phyloP scores from a whole-genome alignment of 1,140 invertebrate species.

The Drosophila chauvacae region DNA sequence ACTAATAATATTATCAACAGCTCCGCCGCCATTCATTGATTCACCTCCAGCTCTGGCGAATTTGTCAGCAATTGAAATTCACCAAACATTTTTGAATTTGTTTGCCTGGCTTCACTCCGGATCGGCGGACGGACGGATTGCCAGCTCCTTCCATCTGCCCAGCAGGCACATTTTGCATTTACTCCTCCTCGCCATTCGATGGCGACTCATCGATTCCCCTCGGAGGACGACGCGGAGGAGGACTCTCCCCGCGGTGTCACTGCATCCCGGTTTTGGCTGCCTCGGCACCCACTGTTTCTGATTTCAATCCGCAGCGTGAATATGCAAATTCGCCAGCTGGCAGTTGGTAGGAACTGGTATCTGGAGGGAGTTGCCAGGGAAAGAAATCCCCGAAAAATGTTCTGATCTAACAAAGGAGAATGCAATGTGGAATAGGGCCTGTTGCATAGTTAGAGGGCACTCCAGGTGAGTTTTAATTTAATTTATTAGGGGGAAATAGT shows the following conservation, averaged over 20 bases:
- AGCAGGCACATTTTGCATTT: conserved; percentile 81
- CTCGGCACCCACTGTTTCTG: conserved; percentile 72
- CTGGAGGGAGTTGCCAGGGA: conserved; percentile 13
- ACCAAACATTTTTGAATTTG: conserved; percentile 83
- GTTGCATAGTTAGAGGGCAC: neutral
- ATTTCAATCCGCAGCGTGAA: conserved; percentile 81
- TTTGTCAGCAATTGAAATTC: conserved; percentile 83
- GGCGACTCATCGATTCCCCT: conserved; percentile 42
- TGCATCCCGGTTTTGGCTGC: conserved; percentile 44
- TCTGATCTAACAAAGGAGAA: conserved; percentile 32
- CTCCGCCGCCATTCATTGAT: conserved; percentile 35
- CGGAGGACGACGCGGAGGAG: conserved; percentile 5
- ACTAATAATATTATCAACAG: conserved; percentile 80
- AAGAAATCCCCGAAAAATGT: conserved; percentile 55
- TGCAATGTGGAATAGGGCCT: conserved; percentile 10
- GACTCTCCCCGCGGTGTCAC: conserved; percentile 37
- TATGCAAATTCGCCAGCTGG: conserved; percentile 71
- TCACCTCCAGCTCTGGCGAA: conserved; percentile 47
- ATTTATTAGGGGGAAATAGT: no score
- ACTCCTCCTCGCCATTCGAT: conserved; percentile 18
- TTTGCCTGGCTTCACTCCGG: conserved; percentile 73
- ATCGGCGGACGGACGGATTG: conserved; percentile 23
- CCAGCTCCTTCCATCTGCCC: conserved; percentile 54
- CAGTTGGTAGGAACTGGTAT: conserved; percentile 8
- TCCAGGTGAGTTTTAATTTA: no score